Percentiles rank a stretch among this genome's conserved stretches.
phyloP scores from a whole-genome alignment of 2,888 invertebrate genomes.

The Baccha elongata region DNA sequence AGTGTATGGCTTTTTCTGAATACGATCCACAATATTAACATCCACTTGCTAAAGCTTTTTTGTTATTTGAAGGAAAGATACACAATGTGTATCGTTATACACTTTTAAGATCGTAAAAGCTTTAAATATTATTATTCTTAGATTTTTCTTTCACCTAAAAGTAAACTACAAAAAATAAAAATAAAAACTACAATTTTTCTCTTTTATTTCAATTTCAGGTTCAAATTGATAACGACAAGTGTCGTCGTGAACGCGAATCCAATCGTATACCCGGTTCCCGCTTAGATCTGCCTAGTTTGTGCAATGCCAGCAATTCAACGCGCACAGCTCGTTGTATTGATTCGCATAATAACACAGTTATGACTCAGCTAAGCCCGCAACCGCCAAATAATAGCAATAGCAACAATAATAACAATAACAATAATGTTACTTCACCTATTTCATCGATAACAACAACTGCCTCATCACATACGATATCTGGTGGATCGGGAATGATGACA shows the following conservation, averaged over 20 bases:
- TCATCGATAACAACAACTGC: constrained; percentile 80
- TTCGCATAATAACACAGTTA: constrained; percentile 79
- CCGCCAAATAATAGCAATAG: constrained; percentile 73
- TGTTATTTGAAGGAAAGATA: constrained; percentile 13
- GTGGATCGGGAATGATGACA: constrained; percentile 68
- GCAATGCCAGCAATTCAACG: constrained; percentile 76
- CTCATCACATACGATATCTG: constrained; percentile 78
- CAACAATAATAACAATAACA: constrained; percentile 74
- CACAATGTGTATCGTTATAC: too few species aligned
- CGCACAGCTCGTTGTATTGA: constrained; percentile 78
- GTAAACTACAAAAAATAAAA: constrained; percentile 35
- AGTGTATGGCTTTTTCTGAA: too few species aligned
- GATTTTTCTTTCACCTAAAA: constrained; percentile 26
- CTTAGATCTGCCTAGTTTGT: constrained; percentile 81
- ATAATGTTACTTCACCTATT: constrained; percentile 80
- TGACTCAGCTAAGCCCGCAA: constrained; percentile 77
- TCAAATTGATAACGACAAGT: constrained; percentile 83
- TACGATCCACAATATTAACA: not conserved
- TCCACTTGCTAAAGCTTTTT: too few species aligned
- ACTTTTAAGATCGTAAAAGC: constrained; percentile 43
- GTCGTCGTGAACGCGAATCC: constrained; percentile 81
- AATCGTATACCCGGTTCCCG: constrained; percentile 78
- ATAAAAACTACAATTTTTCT: not conserved
- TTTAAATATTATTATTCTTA: not conserved
- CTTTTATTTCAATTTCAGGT: constrained; percentile 77